Conservation (phyloP, 2,888 invertebrate genomes). For the Pollenia amentaria region DNA sequence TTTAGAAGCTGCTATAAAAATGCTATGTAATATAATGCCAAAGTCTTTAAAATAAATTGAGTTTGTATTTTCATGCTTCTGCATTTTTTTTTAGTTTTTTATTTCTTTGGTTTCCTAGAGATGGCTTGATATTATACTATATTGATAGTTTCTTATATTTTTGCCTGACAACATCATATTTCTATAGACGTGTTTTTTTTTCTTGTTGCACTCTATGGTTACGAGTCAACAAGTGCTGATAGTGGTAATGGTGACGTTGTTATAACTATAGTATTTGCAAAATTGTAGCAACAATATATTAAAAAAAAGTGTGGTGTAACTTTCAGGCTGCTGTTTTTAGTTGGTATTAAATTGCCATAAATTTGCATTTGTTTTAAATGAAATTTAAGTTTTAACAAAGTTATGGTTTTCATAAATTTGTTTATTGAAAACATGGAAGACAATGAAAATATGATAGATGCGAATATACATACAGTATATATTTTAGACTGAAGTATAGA, state of each 20-base stretch:
- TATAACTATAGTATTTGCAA: constrained; percentile 34
- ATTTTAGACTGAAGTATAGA: too few relatives aligned
- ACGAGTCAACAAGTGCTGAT: constrained; percentile 16
- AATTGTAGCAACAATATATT: background rate
- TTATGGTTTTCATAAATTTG: background rate
- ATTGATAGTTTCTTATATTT: constrained; percentile 1
- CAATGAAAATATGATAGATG: too few relatives aligned
- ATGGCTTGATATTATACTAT: background rate
- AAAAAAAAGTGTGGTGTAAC: background rate
- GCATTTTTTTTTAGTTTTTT: background rate
- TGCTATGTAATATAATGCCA: constrained; percentile 58
- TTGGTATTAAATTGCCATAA: constrained; percentile 59
- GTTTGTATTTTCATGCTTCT: background rate
- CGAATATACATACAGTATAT: background rate
- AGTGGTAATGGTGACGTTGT: constrained; percentile 24
- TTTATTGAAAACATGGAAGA: too few relatives aligned
- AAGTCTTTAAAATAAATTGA: constrained; percentile 67
- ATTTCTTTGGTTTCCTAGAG: constrained; percentile 14
- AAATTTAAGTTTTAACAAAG: constrained; percentile 13
- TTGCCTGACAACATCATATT: constrained; percentile 40
- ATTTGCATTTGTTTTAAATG: constrained; percentile 33
- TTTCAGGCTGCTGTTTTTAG: constrained; percentile 2
- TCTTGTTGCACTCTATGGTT: background rate
- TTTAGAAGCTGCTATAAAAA: constrained; percentile 24
- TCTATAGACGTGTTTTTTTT: background rate